Evolutionary conservation across 2,797 vertebrate genomes (phyloP), one percentile per base, ranked within the genome.

Genomic region (Malurus splendens): DNA sequence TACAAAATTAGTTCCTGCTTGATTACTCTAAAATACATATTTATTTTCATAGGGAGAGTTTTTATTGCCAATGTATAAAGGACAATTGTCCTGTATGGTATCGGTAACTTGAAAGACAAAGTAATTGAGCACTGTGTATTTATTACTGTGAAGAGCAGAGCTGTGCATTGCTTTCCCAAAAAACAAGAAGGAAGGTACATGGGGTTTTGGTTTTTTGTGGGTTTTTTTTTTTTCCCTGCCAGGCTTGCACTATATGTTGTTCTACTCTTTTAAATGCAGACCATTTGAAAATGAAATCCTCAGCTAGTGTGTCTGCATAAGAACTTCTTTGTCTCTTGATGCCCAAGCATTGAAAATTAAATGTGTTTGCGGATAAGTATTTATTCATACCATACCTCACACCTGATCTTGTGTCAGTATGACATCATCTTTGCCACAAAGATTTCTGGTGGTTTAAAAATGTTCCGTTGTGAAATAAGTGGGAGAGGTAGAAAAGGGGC

Each of bases 361-460:
- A 94, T 85, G 95, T 64, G 77, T 88, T 95, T 93, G 89, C 9
- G 92, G 93, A 82, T 93, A 94, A 95, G 95, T 94, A 96, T 96
- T 96, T 96, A 94, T 95, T 95, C 93, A 96, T 94, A 89, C 95
- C 85, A 81, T 88, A 82, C 93, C 88, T 90, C 94, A 94, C 96
- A 96, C 94, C 95, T 96, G 95, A 95, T 97, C 94, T 55, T 90
- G 93, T 96, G 94, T 94, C 95, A 82, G 80, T 61, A 82, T 96
- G 90, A 96, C 89, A 83, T 96, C 93, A 95, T 74, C 86, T 93
- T 94, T 95, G 89, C 94, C 93, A 92, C 86, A 91, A 90, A 89
- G 86, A 77, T 55, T 90, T 94, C 82, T 93, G 67, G 92, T 91
- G 82, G 87, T 92, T 94, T 94, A 88, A 93, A 94, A 95, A 94